A percentile compares a stretch with the other conserved stretches of the same genome.
Evolutionary conservation across 1,140 invertebrate genomes (phyloP).

Genomic region (Mamestra configurata): DNA sequence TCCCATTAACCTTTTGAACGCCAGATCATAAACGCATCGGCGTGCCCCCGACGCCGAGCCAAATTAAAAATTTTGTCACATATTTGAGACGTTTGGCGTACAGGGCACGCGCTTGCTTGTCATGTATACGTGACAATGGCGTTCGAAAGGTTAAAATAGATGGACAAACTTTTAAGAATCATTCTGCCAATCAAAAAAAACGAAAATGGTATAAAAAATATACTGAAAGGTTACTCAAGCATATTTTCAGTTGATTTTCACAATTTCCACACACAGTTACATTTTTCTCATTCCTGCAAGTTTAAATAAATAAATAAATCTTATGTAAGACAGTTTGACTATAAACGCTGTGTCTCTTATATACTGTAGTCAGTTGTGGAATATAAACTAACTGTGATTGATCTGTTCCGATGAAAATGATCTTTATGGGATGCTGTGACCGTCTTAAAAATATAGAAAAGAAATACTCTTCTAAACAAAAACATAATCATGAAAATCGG

Average conservation of each 20-base stretch:
- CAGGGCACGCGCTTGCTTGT: no score
- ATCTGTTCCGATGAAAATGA: conserved; percentile 8
- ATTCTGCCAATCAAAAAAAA: no score
- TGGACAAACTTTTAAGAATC: no score
- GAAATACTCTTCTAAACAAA: neutral
- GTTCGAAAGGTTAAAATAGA: no score
- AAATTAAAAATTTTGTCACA: no score
- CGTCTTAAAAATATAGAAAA: neutral
- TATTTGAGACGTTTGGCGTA: no score
- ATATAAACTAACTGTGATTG: conserved; percentile 11
- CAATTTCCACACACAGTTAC: neutral
- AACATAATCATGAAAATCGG: neutral
- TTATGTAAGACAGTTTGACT: neutral
- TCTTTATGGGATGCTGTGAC: conserved; percentile 11
- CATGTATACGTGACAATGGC: no score
- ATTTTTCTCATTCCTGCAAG: neutral
- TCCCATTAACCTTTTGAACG: no score
- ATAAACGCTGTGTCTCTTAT: neutral
- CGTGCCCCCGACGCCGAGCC: no score
- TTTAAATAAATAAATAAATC: neutral
- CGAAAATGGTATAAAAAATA: neutral
- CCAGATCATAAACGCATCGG: no score
- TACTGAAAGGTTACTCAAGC: no score
- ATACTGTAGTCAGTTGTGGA: neutral
- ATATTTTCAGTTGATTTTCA: conserved; percentile 4